Evolutionary conservation across 2,888 invertebrate genomes (phyloP).

Genomic region (Drosophila putrida): DNA sequence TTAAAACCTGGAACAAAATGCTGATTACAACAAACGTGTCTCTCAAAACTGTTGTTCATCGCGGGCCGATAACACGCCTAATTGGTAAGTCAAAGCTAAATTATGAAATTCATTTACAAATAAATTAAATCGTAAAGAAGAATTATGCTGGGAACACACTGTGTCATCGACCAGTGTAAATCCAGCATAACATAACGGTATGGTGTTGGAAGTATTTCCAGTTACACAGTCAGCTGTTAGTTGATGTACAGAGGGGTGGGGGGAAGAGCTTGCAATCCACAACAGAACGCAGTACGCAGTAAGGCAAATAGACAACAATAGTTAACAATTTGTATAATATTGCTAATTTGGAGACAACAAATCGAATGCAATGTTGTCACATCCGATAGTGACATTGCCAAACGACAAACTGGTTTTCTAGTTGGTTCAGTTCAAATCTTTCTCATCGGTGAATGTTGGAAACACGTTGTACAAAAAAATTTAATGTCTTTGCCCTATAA

Average conservation of each 20-base stretch:
- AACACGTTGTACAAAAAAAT: constrained; percentile 34
- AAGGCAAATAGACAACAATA: background rate
- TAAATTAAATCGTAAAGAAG: background rate
- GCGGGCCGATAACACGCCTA: constrained; percentile 52
- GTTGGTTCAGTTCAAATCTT: constrained; percentile 31
- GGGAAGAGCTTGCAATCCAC: background rate
- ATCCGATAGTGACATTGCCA: constrained; percentile 14
- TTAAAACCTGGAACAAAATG: constrained; percentile 74
- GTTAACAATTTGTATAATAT: background rate
- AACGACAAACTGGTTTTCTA: constrained; percentile 43
- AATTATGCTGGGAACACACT: background rate
- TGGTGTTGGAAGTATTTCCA: background rate
- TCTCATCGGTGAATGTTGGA: constrained; percentile 28
- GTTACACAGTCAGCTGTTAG: background rate
- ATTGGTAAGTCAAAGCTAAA: constrained; percentile 45
- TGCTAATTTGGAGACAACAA: constrained; percentile 13
- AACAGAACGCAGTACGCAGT: background rate
- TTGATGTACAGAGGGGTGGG: background rate
- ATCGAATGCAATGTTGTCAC: constrained; percentile 8
- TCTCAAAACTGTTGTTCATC: constrained; percentile 21
- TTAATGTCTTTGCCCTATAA: constrained; percentile 56
- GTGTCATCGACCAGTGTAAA: no score
- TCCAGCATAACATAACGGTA: background rate
- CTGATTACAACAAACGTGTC: constrained; percentile 50
- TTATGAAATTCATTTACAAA: no score